These are phyloP conservation scores for Conus betulinus DNA, from an alignment of 1,140 invertebrate genomes.

Conservation along the genomic window DNA sequence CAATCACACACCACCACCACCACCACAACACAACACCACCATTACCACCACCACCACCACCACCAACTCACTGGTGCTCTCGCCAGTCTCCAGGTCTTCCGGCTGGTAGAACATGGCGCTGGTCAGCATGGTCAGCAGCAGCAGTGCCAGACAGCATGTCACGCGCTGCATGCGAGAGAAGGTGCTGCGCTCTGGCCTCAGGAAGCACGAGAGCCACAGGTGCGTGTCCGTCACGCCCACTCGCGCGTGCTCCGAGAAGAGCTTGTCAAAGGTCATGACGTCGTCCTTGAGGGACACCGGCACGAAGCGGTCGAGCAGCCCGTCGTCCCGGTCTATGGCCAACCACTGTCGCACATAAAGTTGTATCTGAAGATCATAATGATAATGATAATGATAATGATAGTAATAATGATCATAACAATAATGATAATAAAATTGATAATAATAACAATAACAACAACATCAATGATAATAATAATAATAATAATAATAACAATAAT, in stretches of 20 bases:
- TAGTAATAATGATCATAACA: not conserved
- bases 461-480: not conserved
- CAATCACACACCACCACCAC: no score
- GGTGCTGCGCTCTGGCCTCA: slow-evolving; percentile 66
- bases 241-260: slow-evolving; percentile 70
- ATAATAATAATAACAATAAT: not conserved
- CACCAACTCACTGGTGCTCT: slow-evolving; percentile 20
- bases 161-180: slow-evolving; percentile 75
- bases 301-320: slow-evolving; percentile 66
- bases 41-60: not conserved
- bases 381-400: not conserved
- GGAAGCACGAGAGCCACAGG: slow-evolving; percentile 72
- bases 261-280: slow-evolving; percentile 67
- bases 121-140: slow-evolving; percentile 74
- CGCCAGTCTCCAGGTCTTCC: slow-evolving; percentile 19
- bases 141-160: slow-evolving; percentile 67
- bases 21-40: no score
- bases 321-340: slow-evolving; percentile 69
- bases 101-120: slow-evolving; percentile 74
- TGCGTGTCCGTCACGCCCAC: slow-evolving; percentile 73
- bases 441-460: no score
- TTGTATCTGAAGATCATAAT: slow-evolving; percentile 56
- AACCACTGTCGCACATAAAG: slow-evolving; percentile 73
- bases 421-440: not conserved
- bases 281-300: slow-evolving; percentile 62